Evolutionary conservation across 2,888 invertebrate genomes (phyloP).

Genomic region (Philaethria dido): DNA sequence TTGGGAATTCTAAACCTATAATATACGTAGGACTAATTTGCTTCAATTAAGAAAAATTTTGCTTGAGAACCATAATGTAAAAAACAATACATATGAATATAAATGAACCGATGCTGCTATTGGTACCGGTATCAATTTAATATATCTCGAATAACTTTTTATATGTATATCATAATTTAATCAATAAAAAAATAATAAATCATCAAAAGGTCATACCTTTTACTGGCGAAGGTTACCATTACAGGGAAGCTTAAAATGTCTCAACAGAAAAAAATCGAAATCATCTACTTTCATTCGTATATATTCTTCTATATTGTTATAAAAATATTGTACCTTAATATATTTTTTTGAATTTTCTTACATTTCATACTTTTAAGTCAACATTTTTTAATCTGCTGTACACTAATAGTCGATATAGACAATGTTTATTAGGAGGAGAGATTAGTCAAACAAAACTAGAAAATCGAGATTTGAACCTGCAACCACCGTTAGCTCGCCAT

Average conservation of each 20-base stretch:
- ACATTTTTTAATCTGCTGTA: too few relatives aligned
- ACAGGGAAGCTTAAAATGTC: slow-evolving; percentile 6
- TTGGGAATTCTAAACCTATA: neutral
- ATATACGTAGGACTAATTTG: too few relatives aligned
- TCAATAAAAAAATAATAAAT: slow-evolving; percentile 22
- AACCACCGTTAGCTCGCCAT: neutral
- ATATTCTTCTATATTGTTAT: too few relatives aligned
- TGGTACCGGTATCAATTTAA: neutral
- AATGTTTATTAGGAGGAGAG: too few relatives aligned
- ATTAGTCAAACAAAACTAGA: neutral
- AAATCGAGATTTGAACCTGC: neutral
- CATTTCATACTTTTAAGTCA: too few relatives aligned
- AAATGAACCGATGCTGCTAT: neutral
- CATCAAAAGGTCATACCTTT: slow-evolving; percentile 24
- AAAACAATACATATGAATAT: neutral
- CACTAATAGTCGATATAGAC: too few relatives aligned
- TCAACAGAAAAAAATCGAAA: neutral
- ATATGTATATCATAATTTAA: slow-evolving; percentile 3
- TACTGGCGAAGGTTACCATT: slow-evolving; percentile 20
- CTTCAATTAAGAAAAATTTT: neutral
- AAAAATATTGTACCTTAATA: too few relatives aligned
- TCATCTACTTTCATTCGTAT: slow-evolving; percentile 10
- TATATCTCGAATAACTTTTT: slow-evolving; percentile 16
- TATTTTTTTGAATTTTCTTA: too few relatives aligned
- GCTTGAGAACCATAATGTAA: too few relatives aligned